These are phyloP conservation scores for Drosophila paramelanica DNA, from an alignment of 2,888 invertebrate genomes.

Conservation along the genomic window DNA sequence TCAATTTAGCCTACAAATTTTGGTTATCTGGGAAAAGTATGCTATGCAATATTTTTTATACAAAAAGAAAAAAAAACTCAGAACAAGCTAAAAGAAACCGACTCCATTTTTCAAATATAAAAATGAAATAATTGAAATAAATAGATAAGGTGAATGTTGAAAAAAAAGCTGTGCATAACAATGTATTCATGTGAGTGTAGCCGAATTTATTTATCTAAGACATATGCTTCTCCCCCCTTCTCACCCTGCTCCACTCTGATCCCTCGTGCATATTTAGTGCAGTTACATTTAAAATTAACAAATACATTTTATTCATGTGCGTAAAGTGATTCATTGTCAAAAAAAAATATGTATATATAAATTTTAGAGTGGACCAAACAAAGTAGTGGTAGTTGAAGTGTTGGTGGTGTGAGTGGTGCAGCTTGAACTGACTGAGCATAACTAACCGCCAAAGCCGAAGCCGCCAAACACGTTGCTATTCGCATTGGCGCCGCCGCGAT, in stretches of 20 bases:
- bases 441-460: slow-evolving; percentile 64
- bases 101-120: too few species aligned
- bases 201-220: too few species aligned
- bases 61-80: too few species aligned
- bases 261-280: slow-evolving; percentile 17
- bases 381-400: neutral
- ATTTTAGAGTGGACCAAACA: slow-evolving; percentile 19
- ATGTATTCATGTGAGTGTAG: too few species aligned
- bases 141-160: too few species aligned
- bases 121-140: neutral
- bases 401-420: slow-evolving; percentile 16
- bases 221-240: too few species aligned
- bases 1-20: too few species aligned
- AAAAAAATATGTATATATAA: slow-evolving; percentile 11
- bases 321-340: slow-evolving; percentile 50
- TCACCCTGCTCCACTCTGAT: neutral
- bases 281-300: slow-evolving; percentile 43
- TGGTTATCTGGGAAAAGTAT: too few species aligned
- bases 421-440: neutral
- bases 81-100: too few species aligned
- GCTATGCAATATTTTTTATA: too few species aligned
- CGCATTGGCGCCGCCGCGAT: slow-evolving; percentile 38
- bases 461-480: slow-evolving; percentile 60
- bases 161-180: too few species aligned
- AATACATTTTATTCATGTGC: slow-evolving; percentile 57